Conservation (phyloP, 2,113 vertebrate genomes). For the Hippolais icterina region DNA sequence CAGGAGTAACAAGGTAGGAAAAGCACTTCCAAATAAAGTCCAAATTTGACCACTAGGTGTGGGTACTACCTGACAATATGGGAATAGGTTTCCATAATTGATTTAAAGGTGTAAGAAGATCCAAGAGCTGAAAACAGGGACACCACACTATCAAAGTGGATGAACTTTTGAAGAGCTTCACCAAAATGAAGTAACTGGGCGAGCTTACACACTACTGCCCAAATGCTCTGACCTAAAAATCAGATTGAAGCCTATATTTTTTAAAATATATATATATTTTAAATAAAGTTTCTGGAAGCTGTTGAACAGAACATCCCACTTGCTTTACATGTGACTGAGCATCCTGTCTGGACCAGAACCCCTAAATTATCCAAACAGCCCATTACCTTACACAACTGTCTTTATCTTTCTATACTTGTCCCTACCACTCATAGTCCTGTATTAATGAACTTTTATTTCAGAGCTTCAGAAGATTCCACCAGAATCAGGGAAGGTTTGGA, state of each 20-base stretch:
- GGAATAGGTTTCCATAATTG: neutral
- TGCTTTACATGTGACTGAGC: neutral
- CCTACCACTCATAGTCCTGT: neutral
- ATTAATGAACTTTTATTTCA: neutral
- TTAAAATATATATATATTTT: neutral
- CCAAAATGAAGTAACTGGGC: neutral
- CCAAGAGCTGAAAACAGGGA: neutral
- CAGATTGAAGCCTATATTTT: neutral
- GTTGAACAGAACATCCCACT: neutral
- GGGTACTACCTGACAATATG: neutral
- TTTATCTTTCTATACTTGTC: neutral
- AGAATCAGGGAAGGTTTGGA: neutral
- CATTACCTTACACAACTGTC: neutral
- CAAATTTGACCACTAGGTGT: neutral
- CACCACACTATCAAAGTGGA: neutral
- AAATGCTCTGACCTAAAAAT: neutral
- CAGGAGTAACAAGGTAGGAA: neutral
- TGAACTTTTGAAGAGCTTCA: neutral
- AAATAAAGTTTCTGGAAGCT: neutral
- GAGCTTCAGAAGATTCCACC: neutral
- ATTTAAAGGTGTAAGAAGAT: neutral
- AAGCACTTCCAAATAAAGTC: neutral
- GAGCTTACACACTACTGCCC: neutral
- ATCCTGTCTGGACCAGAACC: neutral
- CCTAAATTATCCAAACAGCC: rapidly evolving